Evolutionary conservation across 2,888 invertebrate species (phyloP).

Genomic region (Trichacis sp.): DNA sequence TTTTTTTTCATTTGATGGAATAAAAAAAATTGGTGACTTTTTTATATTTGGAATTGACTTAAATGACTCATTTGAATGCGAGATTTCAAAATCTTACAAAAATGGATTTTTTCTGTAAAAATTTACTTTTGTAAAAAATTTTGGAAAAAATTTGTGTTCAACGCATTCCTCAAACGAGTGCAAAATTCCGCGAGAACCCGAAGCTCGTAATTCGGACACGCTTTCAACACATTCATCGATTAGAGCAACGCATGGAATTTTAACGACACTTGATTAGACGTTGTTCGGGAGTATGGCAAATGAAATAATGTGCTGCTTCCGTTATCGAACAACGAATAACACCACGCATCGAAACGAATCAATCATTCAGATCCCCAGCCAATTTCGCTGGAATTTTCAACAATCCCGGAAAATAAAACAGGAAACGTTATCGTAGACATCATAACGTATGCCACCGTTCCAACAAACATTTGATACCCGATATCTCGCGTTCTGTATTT

Average conservation of each 20-base stretch:
- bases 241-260: constrained; percentile 28
- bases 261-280: constrained; percentile 33
- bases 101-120: too few relatives aligned
- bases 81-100: too few relatives aligned
- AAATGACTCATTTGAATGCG: too few relatives aligned
- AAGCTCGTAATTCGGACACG: too few relatives aligned
- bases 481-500: constrained; percentile 19
- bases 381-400: not conserved
- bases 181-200: too few relatives aligned
- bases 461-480: constrained; percentile 27
- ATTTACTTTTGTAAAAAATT: constrained; percentile 17
- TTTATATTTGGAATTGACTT: too few relatives aligned
- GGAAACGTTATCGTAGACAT: constrained; percentile 10
- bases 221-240: constrained; percentile 28
- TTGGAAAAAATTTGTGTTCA: constrained; percentile 7
- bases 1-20: too few relatives aligned
- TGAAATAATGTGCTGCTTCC: constrained; percentile 22
- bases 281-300: constrained; percentile 24
- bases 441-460: constrained; percentile 3
- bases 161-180: too few relatives aligned
- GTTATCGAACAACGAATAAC: constrained; percentile 23
- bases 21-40: too few relatives aligned
- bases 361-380: constrained; percentile 17
- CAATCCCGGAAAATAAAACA: constrained; percentile 4
- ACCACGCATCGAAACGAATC: constrained; percentile 16